Conservation (phyloP, 2,113 vertebrate species). For the human region GRCh38 chr18:6044001-6044500, state of each 20-base stretch:
- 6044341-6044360: not conserved
- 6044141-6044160: not conserved
- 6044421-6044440: not conserved
- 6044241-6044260: not conserved
- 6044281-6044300: slow-evolving; percentile 34
- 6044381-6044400: not conserved
- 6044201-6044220: not conserved
- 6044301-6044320: not conserved
- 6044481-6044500: not conserved
- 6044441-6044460: not conserved
- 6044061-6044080: not conserved
- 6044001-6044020: not conserved
- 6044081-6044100: not conserved
- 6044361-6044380: not conserved
- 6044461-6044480: not conserved
- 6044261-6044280: not conserved
- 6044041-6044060: not conserved
- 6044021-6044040: not conserved
- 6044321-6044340: slow-evolving; percentile 29
- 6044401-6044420: not conserved
- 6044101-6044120: not conserved
- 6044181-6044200: not conserved
- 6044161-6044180: not conserved
- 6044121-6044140: not conserved
- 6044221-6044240: not conserved